These are phyloP conservation scores for Drosophila subquinaria DNA, from an alignment of 2,888 invertebrate species.

Conservation along the genomic window DNA sequence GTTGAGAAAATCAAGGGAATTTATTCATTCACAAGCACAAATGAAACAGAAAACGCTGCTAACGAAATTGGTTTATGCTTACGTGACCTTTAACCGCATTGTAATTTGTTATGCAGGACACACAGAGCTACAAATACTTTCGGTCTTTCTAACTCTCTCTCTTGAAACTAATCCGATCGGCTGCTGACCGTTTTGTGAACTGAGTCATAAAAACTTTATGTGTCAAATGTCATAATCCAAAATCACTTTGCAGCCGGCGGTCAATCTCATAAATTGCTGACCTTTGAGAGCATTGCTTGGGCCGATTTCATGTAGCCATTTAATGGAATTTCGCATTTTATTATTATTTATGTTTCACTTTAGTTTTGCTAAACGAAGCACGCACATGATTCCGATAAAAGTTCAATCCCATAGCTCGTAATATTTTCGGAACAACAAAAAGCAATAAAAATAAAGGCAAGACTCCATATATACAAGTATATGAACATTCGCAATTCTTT, in stretches of 20 bases:
- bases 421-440: slow-evolving; percentile 19
- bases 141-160: background rate
- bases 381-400: slow-evolving; percentile 51
- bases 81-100: slow-evolving; percentile 44
- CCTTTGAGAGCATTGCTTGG: slow-evolving; percentile 26
- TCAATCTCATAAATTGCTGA: slow-evolving; percentile 52
- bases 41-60: slow-evolving; percentile 50
- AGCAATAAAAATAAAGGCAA: slow-evolving; percentile 27
- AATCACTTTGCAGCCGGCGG: slow-evolving; percentile 61
- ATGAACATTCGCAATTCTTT: slow-evolving; percentile 39
- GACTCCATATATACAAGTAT: slow-evolving; percentile 11
- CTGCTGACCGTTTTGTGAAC: slow-evolving; percentile 19
- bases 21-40: slow-evolving; percentile 36
- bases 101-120: slow-evolving; percentile 46
- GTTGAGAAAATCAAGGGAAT: slow-evolving; percentile 40
- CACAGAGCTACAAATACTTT: slow-evolving; percentile 1
- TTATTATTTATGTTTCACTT: slow-evolving; percentile 60
- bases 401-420: slow-evolving; percentile 38
- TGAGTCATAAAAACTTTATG: slow-evolving; percentile 59
- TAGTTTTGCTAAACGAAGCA: slow-evolving; percentile 58
- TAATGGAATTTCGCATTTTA: slow-evolving; percentile 44
- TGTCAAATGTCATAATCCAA: slow-evolving; percentile 73
- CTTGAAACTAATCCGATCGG: slow-evolving; percentile 43
- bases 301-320: slow-evolving; percentile 30
- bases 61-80: slow-evolving; percentile 44